Evolutionary conservation across 2,888 invertebrate species (phyloP).

Genomic region (Mythimna loreyi): DNA sequence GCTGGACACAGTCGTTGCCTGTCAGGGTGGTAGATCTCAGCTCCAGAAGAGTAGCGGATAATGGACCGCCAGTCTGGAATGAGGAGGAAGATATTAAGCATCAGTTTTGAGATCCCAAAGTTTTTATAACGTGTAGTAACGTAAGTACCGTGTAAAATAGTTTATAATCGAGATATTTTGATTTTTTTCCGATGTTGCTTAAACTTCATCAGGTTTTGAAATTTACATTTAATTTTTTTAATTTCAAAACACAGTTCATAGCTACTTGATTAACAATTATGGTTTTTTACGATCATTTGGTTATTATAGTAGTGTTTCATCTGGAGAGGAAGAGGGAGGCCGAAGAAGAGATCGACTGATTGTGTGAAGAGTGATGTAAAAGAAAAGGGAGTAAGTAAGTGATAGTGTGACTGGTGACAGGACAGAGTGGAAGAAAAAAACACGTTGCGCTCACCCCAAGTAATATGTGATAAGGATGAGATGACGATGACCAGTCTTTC

Average conservation of each 20-base stretch:
- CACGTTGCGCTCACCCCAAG: no score
- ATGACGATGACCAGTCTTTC: no score
- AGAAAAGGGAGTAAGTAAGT: no score
- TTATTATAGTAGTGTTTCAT: not conserved
- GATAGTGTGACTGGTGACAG: no score
- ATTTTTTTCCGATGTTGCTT: not conserved
- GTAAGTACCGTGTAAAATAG: no score
- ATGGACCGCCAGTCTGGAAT: slow-evolving; percentile 58
- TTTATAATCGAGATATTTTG: not conserved
- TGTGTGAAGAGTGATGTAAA: no score
- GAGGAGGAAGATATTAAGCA: not conserved
- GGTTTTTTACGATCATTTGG: not conserved
- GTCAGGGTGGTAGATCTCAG: slow-evolving; percentile 59
- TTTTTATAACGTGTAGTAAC: not conserved
- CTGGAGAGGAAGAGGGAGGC: no score
- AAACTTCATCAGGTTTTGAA: not conserved
- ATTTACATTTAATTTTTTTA: no score
- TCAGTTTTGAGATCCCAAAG: not conserved
- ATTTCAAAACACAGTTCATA: no score
- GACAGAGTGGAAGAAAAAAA: no score
- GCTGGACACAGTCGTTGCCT: slow-evolving; percentile 65
- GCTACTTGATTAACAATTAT: not conserved
- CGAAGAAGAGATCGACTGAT: no score
- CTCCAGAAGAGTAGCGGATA: slow-evolving; percentile 69
- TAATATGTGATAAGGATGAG: no score